These are phyloP conservation scores for Leptinotarsa rubiginosa DNA, from an alignment of 2,888 invertebrate genomes.

Conservation along the genomic window DNA sequence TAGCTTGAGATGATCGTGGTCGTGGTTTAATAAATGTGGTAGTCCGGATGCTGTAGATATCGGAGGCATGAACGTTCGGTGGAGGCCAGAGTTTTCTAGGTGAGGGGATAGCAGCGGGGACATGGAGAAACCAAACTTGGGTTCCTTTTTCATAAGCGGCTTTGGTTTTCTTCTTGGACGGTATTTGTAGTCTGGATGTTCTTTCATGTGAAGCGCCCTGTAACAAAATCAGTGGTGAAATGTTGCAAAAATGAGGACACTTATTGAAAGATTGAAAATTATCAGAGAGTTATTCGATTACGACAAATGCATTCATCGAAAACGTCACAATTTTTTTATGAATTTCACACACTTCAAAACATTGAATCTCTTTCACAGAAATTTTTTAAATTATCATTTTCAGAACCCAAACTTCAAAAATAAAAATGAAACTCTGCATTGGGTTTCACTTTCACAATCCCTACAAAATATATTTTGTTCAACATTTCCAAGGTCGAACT, in stretches of 20 bases:
- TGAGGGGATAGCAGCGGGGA: conserved; percentile 71
- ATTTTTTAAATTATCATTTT: too few relatives aligned
- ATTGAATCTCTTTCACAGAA: too few relatives aligned
- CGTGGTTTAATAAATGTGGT: conserved; percentile 69
- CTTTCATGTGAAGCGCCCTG: conserved; percentile 94
- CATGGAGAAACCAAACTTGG: conserved; percentile 79
- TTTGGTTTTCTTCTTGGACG: conserved; percentile 89
- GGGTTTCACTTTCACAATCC: too few relatives aligned
- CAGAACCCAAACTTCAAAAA: too few relatives aligned
- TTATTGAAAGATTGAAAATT: too few relatives aligned
- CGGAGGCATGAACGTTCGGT: conserved; percentile 67
- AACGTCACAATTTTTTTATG: too few relatives aligned
- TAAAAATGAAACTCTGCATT: too few relatives aligned
- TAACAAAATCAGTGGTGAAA: conserved; percentile 52
- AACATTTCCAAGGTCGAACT: too few relatives aligned
- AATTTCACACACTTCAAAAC: too few relatives aligned
- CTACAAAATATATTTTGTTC: too few relatives aligned
- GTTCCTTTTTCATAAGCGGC: conserved; percentile 83
- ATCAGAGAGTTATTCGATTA: too few relatives aligned
- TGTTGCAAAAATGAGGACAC: background rate
- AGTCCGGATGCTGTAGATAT: conserved; percentile 67
- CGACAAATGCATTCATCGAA: too few relatives aligned
- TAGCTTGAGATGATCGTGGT: conserved; percentile 71
- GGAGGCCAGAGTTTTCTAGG: conserved; percentile 65
- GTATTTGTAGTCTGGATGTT: conserved; percentile 93